Base-by-base conservation (phyloP, 53 echinoderm and acorn worm genomes). In the Antedon mediterranea region DNA sequence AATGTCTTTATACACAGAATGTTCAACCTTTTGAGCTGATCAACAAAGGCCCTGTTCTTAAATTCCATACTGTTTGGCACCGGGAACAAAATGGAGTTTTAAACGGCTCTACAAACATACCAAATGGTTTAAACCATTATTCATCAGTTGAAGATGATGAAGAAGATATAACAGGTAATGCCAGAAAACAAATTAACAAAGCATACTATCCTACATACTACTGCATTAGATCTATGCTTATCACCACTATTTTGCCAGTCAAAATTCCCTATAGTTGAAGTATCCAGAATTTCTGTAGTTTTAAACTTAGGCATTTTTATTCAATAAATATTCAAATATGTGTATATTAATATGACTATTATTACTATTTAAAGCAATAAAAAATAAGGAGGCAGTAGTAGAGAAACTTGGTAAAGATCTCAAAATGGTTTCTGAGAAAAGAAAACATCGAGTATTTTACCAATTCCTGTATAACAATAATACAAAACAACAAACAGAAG, bases 391-490 rank as follows among this genome's bases (percentile, higher is more conserved):
- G 33, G 76, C 76, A 33, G 76, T 34, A 28, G 76, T 76, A 9
- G 34, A 76, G 34, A 76, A 76, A 33, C 34, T 32, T 18, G 33
- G 76, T 34, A 31, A 34, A 76, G 76, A 76, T 6, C 76, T 76
- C 0, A 76, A 32, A 18, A 32, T 4, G 34, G 76, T 33, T 3
- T 34, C 76, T 23, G 34, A 76, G 34, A 76, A 76, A n/a, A 76
- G 34, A 34, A 57, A 23, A 0, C 86, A 85, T 32, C 82, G 86
- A 29, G 91, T 97, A 79, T 97, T 89, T 85, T 97, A 97, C 82
- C 97, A 97, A 80, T 97, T 97, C 78, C 82, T 97, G 71, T 97
- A 97, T 73, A 97, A 97, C 78, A 97, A 89, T 85, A 97, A 97
- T 86, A 85, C 92, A 13, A 78, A 90, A 43, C 97, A 97, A 77